Conservation (phyloP, 2,113 vertebrate species). For the Collichthys lucidus region DNA sequence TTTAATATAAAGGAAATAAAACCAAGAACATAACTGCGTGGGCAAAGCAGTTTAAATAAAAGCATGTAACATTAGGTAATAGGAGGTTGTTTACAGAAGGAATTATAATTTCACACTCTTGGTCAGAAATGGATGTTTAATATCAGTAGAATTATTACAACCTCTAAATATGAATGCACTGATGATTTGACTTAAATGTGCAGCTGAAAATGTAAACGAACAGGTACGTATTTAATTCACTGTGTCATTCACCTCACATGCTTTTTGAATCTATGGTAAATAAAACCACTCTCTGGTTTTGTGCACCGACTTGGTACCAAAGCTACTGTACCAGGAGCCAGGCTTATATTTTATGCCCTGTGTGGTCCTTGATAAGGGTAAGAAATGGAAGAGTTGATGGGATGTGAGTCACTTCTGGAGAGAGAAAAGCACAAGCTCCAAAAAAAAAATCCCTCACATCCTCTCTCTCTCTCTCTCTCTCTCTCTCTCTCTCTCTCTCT, state of each 20-base stretch:
- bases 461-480: neutral
- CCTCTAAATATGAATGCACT: neutral
- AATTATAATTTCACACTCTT: neutral
- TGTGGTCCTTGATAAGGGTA: slow-evolving; percentile 45
- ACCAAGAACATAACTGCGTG: too few species aligned
- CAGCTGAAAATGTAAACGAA: slow-evolving; percentile 24
- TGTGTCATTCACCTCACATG: slow-evolving; percentile 10
- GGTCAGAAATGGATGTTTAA: neutral
- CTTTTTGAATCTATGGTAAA: slow-evolving; percentile 25
- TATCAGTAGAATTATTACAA: neutral
- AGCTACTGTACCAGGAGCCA: slow-evolving; percentile 32
- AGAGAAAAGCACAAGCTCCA: slow-evolving; percentile 25
- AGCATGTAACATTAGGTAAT: neutral
- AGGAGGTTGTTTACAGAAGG: neutral
- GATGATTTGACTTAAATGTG: slow-evolving; percentile 9
- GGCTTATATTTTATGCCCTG: slow-evolving; percentile 56
- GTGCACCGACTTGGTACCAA: slow-evolving; percentile 18
- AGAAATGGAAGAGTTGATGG: slow-evolving; percentile 41
- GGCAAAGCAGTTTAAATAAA: neutral
- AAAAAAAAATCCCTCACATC: neutral
- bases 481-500: neutral
- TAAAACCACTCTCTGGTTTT: slow-evolving; percentile 28
- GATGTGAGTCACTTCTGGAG: slow-evolving; percentile 43
- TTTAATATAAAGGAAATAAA: neutral
- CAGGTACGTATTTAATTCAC: neutral